Base-by-base conservation (phyloP, 2,888 invertebrate species). In the Tanypteryx hageni region DNA sequence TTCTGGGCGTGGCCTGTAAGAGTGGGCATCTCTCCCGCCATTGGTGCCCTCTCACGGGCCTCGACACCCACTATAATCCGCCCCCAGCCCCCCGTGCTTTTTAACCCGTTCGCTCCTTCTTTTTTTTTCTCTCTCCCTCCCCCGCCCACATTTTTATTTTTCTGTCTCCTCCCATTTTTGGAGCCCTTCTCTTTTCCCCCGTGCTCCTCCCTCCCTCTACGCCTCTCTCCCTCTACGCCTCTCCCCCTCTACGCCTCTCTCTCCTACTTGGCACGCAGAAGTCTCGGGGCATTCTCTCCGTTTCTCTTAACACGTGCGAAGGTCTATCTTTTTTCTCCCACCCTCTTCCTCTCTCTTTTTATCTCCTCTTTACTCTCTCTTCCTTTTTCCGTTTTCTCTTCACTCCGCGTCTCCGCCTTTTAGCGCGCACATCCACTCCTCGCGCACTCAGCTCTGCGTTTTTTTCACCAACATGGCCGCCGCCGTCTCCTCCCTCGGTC, bases 391-490 rank as follows among this genome's bases (percentile, higher is more conserved):
- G 4, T 58, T 2, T 8, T 9, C n/a, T 59, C 22, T 85, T 22
- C 61, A 31, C 58, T 13, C 8, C 31, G 11, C 16, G 89, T 44
- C 27, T 57, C n/a, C 83, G 76, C 76, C 76, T 56, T n/a, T 57
- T 57, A n/a, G 10, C 18, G 64, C 31, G 82, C 44, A 31, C n/a
- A 56, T 82, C 7, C 64, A 11, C 16, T n/a, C n/a, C 22, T 10
- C n/a, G 83, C 83, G 83, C 83, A 57, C n/a, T 18, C 7, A 16
- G 57, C 16, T 83, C n/a, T 57, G 56, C 56, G 83, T 83, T 44
- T 44, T 83, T 83, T n/a, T 64, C 64, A 5, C 86, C 89, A 89
- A 64, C 89, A 89, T 89, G 89, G 89, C 89, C 61, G 89, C 64
- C 86, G 31, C 5, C 86, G 82, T 56, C 83, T 11, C n/a, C 76